Conservation (phyloP, 1,140 invertebrate species). For the Pseudobourletiella spinata region DNA sequence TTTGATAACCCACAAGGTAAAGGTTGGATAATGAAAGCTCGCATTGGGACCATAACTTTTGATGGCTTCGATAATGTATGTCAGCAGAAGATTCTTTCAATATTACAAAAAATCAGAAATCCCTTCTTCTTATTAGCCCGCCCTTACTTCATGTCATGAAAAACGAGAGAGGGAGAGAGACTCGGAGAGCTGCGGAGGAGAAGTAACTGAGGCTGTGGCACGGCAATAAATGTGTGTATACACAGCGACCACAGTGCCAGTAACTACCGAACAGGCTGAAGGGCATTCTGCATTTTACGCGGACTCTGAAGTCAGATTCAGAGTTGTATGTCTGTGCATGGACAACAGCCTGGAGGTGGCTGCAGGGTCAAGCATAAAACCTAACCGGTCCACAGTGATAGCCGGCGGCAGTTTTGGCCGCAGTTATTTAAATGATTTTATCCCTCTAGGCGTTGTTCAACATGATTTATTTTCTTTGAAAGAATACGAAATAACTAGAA, state of each 20-base stretch:
- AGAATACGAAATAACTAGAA: neutral
- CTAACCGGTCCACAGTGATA: neutral
- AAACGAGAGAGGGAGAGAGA: neutral
- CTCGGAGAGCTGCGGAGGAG: neutral
- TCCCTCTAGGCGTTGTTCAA: neutral
- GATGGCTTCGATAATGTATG: no score
- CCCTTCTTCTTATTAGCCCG: no score
- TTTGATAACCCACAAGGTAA: no score
- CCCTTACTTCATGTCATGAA: no score
- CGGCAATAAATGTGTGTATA: no score
- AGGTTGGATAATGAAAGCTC: no score
- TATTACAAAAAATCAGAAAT: no score
- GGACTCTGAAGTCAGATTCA: neutral
- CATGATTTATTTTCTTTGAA: neutral
- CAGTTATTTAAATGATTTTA: neutral
- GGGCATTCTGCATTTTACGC: neutral
- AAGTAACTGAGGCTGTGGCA: neutral
- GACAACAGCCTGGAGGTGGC: neutral
- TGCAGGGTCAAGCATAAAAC: constrained; percentile 3
- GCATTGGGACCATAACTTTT: no score
- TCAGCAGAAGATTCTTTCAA: no score
- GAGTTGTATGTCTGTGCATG: neutral
- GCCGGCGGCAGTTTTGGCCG: neutral
- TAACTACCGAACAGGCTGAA: neutral
- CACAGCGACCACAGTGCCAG: no score